These are phyloP conservation scores for Neoseiulus cucumeris DNA, from an alignment of 1,140 invertebrate species.

Conservation along the genomic window DNA sequence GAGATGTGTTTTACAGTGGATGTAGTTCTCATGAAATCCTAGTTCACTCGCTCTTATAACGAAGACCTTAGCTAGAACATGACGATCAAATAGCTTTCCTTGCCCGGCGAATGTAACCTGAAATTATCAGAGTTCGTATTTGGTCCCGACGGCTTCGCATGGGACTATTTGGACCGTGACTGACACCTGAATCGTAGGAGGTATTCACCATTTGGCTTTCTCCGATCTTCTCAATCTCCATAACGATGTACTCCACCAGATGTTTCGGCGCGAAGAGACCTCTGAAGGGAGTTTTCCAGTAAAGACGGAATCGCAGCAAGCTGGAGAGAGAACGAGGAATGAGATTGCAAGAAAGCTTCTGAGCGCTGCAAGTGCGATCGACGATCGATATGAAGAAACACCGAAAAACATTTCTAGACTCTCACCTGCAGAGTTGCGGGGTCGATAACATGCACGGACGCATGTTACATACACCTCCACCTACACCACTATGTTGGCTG, in stretches of 20 bases:
- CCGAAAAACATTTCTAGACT: no score
- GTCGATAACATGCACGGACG: slow-evolving; percentile 77
- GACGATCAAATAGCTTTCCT: slow-evolving; percentile 31
- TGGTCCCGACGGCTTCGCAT: no score
- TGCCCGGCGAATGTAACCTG: not conserved
- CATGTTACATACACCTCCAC: no score
- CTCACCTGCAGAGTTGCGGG: slow-evolving; percentile 61
- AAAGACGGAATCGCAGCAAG: slow-evolving; percentile 62
- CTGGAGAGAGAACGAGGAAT: no score
- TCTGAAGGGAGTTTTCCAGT: slow-evolving; percentile 66
- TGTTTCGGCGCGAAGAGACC: slow-evolving; percentile 74
- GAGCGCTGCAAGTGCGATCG: no score
- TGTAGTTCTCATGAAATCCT: slow-evolving; percentile 55
- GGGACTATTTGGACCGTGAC: no score
- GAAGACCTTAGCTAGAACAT: slow-evolving; percentile 80
- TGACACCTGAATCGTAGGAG: not conserved
- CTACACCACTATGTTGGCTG: no score
- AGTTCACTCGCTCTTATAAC: slow-evolving; percentile 70
- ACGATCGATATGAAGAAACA: no score
- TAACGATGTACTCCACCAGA: slow-evolving; percentile 75
- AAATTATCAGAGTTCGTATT: no score
- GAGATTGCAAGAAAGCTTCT: no score
- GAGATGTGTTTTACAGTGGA: slow-evolving; percentile 74
- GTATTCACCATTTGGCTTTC: slow-evolving; percentile 31
- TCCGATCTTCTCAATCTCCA: slow-evolving; percentile 70